Evolutionary conservation across 2,113 vertebrate genomes (phyloP), one percentile per base, ranked within the genome.

Genomic region (Tupaia tana): DNA sequence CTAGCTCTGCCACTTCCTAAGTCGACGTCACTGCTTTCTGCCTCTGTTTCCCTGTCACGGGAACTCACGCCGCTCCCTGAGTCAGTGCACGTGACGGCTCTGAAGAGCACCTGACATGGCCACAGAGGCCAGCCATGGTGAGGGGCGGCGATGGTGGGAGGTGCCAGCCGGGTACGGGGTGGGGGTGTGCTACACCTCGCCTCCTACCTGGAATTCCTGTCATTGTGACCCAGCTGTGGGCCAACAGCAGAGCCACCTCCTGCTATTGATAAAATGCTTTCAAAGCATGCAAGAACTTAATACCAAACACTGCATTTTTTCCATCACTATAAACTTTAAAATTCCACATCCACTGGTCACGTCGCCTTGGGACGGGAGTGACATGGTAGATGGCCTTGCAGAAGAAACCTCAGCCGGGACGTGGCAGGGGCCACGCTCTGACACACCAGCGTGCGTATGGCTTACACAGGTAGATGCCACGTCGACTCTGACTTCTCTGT

Each of bases 391-490:
- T 27, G 59, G 56, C 54, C 0, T 69, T 56, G 19, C 29, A 20
- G 9, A 63, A 19, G 29, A 7, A 7, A 9, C 52, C 22, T 64
- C 27, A 10, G 7, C 69, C 56, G 13, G 64, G 6, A 54, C 0
- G 9, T 4, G 31, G 58, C 52, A 4, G 14, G 3, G 4, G 18
- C 24, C 61, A 1, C 71, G 15, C 58, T 15, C 58, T 15, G 11
- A 78, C 14, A 4, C 0, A 6, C 70, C 6, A 6, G 61, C 2
- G 52, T 14, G 25, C 19, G 6, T 3, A 4, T 0, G 2, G n/a
- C 20, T 69, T 10, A 6, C 3, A 14, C 4, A 0, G 10, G 2
- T 18, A 86, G 29, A 12, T 13, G 24, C 54, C 12, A 0, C 0
- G 16, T 56, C 0, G 18, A 0, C 15, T 86, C 70, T 31, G 16